Evolutionary conservation across 2,888 invertebrate species (phyloP).

Genomic region (Smittia sp.): DNA sequence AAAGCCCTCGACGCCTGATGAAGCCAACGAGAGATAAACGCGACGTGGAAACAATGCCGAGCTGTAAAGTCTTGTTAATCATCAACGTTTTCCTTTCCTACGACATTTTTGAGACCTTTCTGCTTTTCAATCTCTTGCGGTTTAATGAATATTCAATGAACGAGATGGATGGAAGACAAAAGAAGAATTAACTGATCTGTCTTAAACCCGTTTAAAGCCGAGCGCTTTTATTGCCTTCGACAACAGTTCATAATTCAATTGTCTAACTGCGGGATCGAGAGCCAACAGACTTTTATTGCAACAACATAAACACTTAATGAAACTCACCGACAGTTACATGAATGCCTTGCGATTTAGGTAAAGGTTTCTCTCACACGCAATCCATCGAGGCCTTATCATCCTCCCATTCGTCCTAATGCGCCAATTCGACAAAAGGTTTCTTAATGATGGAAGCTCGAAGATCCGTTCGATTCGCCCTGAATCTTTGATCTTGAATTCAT

Average conservation of each 20-base stretch:
- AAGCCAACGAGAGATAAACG: too few species aligned
- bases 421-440: too few species aligned
- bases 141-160: slow-evolving; percentile 3
- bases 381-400: neutral
- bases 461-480: too few species aligned
- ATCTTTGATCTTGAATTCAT: too few species aligned
- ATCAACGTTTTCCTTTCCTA: too few species aligned
- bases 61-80: too few species aligned
- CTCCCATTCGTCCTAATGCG: too few species aligned
- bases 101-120: neutral
- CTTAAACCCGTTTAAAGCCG: neutral
- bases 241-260: slow-evolving; percentile 6
- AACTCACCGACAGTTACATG: too few species aligned
- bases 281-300: neutral
- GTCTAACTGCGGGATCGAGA: neutral
- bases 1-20: too few species aligned
- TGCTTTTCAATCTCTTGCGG: neutral
- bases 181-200: neutral
- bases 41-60: neutral
- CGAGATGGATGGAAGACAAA: neutral
- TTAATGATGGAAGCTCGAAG: too few species aligned
- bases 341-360: too few species aligned
- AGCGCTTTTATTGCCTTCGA: neutral
- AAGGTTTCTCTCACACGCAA: too few species aligned
- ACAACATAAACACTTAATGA: neutral